Evolutionary conservation across 2,797 vertebrate genomes (phyloP).

Genomic region (Micromesistius poutassou): DNA sequence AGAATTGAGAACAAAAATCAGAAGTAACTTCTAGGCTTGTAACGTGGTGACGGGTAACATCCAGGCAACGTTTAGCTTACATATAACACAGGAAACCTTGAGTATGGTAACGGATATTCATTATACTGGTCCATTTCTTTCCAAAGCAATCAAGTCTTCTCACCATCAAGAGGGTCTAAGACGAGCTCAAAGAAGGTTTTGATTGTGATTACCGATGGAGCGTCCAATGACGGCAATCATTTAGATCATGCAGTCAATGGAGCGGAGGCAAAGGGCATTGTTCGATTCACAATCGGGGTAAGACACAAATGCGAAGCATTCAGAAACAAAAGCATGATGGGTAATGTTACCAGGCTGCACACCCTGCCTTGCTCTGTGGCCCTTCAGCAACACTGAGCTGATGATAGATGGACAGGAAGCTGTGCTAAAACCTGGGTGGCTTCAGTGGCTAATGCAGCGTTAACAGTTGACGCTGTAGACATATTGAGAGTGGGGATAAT

Average conservation of each 20-base stretch:
- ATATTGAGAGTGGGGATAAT: background rate
- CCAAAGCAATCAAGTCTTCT: conserved; percentile 47
- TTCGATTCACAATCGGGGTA: conserved; percentile 72
- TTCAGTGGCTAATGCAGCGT: background rate
- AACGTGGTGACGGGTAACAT: background rate
- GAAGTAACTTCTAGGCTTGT: background rate
- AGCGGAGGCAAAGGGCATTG: conserved; percentile 34
- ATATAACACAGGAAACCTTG: background rate
- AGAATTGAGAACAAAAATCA: background rate
- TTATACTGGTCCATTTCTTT: conserved; percentile 12
- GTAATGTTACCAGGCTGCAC: background rate
- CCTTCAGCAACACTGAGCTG: background rate
- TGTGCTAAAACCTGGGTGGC: background rate
- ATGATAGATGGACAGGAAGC: background rate
- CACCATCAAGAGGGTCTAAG: background rate
- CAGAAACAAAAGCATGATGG: background rate
- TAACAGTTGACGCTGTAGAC: background rate
- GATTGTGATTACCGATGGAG: conserved; percentile 72
- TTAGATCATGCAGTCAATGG: fast-evolving
- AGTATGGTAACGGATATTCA: background rate
- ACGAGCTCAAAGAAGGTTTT: conserved; percentile 56
- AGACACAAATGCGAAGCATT: conserved; percentile 10
- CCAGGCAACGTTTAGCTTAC: too few species aligned
- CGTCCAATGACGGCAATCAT: fast-evolving
- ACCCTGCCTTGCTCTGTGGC: background rate